Conservation (phyloP, 2,888 invertebrate species). For the Drosophila crucigera region DNA sequence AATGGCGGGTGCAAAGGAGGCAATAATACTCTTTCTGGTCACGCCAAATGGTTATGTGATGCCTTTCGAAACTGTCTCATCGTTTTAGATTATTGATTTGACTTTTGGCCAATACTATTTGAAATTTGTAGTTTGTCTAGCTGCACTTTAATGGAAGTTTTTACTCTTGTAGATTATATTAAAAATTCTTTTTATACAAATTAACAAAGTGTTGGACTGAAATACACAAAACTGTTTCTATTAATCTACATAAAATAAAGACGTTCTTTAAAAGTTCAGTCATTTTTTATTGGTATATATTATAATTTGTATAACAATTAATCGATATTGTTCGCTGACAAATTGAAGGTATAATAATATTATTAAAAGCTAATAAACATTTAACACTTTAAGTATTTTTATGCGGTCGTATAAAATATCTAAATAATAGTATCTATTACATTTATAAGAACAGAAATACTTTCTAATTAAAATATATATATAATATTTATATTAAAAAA, state of each 20-base stretch:
- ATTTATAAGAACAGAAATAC: neutral
- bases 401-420: neutral
- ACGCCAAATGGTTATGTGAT: constrained; percentile 73
- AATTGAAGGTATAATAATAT: neutral
- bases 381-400: neutral
- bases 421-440: neutral
- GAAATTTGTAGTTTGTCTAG: constrained; percentile 11
- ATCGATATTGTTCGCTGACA: neutral
- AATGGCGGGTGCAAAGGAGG: constrained; percentile 30
- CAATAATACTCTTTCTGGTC: constrained; percentile 73
- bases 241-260: neutral
- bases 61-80: constrained; percentile 72
- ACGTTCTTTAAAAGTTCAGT: neutral
- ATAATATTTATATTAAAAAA: neutral
- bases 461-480: neutral
- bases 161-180: neutral
- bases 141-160: neutral
- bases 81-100: neutral
- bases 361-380: neutral
- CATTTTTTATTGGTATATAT: neutral
- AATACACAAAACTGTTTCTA: neutral
- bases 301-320: neutral
- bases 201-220: neutral
- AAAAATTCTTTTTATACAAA: neutral
- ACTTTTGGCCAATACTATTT: neutral